These are phyloP conservation scores for Okapia johnstoni DNA, from an alignment of 2,113 vertebrate genomes.

Conservation along the genomic window DNA sequence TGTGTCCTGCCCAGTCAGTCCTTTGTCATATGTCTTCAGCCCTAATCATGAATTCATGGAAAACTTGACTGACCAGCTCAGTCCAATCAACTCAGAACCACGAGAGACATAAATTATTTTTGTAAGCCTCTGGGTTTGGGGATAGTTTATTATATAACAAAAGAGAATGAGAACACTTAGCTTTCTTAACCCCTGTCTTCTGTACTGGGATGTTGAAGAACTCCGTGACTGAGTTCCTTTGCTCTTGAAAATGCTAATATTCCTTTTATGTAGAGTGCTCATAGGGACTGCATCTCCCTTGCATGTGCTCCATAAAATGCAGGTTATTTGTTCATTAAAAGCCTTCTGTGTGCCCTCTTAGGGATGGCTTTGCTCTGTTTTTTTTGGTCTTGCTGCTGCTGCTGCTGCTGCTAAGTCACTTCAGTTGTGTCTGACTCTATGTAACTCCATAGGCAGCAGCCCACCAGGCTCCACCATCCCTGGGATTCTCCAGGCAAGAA, in stretches of 20 bases:
- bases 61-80: not conserved
- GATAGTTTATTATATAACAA: not conserved
- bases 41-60: not conserved
- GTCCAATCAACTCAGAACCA: not conserved
- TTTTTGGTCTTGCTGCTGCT: no score
- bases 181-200: not conserved
- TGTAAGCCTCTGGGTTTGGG: not conserved
- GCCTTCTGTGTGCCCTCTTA: not conserved
- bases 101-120: not conserved
- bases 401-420: no score
- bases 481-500: no score
- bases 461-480: no score
- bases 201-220: not conserved
- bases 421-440: no score
- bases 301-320: not conserved
- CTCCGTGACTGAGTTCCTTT: not conserved
- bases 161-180: not conserved
- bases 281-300: not conserved
- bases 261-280: not conserved
- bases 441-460: no score
- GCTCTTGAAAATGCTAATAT: not conserved
- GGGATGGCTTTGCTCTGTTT: not conserved
- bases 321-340: not conserved
- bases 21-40: not conserved
- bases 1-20: not conserved